Evolutionary conservation across 2,797 vertebrate genomes (phyloP).

Genomic region (Lacerta bilineata): DNA sequence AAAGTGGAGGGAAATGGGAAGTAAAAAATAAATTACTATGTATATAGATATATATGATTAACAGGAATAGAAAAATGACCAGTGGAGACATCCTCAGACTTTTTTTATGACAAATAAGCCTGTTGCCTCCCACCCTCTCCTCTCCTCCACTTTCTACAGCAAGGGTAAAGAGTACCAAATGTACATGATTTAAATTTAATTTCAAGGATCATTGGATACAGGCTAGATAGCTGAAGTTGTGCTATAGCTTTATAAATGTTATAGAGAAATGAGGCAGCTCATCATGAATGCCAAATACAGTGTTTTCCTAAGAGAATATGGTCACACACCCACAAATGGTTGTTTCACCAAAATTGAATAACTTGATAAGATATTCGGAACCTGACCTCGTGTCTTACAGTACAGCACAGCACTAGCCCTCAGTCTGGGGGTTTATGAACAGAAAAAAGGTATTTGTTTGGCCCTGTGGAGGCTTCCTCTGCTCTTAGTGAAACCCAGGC

Average conservation of each 20-base stretch:
- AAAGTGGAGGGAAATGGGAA: not conserved
- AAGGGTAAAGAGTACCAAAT: constrained; percentile 24
- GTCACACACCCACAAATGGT: too few relatives aligned
- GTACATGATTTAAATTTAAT: constrained; percentile 48
- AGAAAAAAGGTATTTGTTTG: too few relatives aligned
- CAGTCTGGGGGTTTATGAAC: too few relatives aligned
- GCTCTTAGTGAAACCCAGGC: too few relatives aligned
- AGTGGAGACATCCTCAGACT: not conserved
- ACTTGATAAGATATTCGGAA: constrained; percentile 40
- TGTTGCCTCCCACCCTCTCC: constrained; percentile 26
- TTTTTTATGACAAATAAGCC: constrained; percentile 43
- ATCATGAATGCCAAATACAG: not conserved
- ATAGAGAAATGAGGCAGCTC: constrained; percentile 1
- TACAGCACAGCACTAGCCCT: not conserved
- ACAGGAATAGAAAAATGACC: constrained; percentile 48
- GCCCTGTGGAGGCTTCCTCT: too few relatives aligned
- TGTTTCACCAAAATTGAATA: not conserved
- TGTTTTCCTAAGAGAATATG: not conserved
- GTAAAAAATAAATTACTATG: not conserved
- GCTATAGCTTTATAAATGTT: constrained; percentile 13
- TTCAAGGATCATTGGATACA: constrained; percentile 36
- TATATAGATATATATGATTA: constrained; percentile 44
- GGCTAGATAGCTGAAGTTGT: constrained; percentile 14
- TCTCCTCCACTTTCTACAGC: not conserved
- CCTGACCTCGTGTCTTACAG: constrained; percentile 19